A percentile compares a stretch with the other conserved stretches of the same genome.
Evolutionary conservation across 2,797 vertebrate species (phyloP).

Genomic region (Tenualosa ilisha): DNA sequence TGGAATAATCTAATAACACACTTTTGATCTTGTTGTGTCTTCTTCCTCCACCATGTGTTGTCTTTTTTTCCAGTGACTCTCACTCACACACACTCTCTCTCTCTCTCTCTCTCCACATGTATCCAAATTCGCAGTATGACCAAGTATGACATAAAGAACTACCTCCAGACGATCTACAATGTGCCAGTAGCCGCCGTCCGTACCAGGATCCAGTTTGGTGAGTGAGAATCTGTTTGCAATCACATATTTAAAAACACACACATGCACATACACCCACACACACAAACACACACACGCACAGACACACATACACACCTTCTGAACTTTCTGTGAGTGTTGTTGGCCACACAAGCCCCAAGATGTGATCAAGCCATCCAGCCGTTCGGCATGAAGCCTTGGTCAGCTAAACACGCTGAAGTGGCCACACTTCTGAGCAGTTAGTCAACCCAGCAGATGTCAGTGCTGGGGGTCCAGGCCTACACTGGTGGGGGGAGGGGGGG

Average conservation of each 20-base stretch:
- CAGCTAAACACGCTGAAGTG: background rate
- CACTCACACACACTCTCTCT: background rate
- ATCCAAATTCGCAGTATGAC: constrained; percentile 83
- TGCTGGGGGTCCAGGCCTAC: background rate
- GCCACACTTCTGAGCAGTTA: background rate
- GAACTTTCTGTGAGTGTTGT: background rate
- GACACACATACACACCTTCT: background rate
- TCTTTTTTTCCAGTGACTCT: background rate
- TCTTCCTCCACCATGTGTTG: background rate
- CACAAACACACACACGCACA: background rate
- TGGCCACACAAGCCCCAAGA: background rate
- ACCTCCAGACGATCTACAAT: constrained; percentile 89
- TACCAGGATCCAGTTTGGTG: constrained; percentile 92
- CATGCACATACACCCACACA: background rate
- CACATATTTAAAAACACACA: background rate
- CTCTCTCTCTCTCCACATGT: constrained; percentile 34
- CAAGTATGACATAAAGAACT: constrained; percentile 88
- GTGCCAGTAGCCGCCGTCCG: constrained; percentile 86
- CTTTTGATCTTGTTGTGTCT: background rate
- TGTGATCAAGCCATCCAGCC: background rate
- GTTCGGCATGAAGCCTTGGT: background rate
- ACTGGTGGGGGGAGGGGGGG: too few relatives aligned
- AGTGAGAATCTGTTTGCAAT: constrained; percentile 62
- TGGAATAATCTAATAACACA: constrained; percentile 11
- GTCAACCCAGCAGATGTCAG: background rate